Evolutionary conservation across 2,113 vertebrate species (phyloP).

Genomic region (Neolamprologus fasciatus): DNA sequence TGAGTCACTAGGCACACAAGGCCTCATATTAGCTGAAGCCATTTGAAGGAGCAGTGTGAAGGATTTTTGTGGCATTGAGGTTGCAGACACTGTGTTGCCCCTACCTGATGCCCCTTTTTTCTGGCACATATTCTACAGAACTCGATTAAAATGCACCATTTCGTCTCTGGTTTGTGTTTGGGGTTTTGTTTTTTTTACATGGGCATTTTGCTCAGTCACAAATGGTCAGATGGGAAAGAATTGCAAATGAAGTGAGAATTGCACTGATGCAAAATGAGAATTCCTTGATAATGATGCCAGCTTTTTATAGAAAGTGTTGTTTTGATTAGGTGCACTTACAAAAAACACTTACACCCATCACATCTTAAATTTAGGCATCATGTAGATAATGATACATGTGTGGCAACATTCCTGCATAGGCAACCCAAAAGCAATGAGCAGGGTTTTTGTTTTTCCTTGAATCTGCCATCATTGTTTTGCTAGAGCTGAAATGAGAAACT

Average conservation of each 20-base stretch:
- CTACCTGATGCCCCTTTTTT: not conserved
- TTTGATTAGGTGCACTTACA: not conserved
- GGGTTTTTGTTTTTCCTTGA: not conserved
- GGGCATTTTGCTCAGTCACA: not conserved
- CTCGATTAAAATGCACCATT: not conserved
- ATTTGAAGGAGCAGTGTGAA: not conserved
- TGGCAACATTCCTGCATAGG: not conserved
- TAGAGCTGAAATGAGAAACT: not conserved
- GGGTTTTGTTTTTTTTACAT: not conserved
- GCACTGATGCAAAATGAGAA: not conserved
- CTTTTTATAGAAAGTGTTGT: not conserved
- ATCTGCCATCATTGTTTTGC: not conserved
- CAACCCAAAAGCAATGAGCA: not conserved
- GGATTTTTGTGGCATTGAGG: not conserved
- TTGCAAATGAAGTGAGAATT: not conserved
- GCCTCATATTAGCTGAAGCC: not conserved
- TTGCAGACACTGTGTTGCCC: not conserved
- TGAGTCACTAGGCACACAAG: not conserved
- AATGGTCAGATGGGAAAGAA: not conserved
- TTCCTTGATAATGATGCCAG: not conserved
- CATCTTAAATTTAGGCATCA: not conserved
- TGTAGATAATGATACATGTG: not conserved
- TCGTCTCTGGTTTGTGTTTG: not conserved
- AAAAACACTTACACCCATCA: not conserved
- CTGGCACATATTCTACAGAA: not conserved